These are phyloP conservation scores for Adineta ricciae DNA, from an alignment of 2,888 invertebrate genomes.

Conservation along the genomic window DNA sequence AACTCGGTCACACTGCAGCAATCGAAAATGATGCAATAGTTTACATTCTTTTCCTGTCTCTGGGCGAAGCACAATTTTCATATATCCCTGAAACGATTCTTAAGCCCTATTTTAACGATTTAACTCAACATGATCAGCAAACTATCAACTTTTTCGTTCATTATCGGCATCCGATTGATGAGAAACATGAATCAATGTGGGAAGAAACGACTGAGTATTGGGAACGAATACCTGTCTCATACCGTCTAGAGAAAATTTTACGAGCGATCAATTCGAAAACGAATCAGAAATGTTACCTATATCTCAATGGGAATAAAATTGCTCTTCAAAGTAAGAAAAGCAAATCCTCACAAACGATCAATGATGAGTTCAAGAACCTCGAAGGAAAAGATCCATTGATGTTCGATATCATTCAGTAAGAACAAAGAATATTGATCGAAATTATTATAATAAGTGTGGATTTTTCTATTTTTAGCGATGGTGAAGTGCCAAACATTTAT, in stretches of 20 bases:
- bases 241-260: background rate
- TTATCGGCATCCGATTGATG: background rate
- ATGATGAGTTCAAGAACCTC: background rate
- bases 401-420: background rate
- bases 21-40: background rate
- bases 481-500: background rate
- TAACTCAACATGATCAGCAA: background rate
- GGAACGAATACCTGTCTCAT: background rate
- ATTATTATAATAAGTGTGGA: background rate
- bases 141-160: background rate
- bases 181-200: background rate
- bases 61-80: background rate
- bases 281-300: background rate
- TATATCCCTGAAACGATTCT: background rate
- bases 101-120: background rate
- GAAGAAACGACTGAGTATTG: background rate
- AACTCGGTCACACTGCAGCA: background rate
- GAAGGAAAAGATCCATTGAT: background rate
- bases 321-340: background rate
- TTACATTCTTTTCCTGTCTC: background rate
- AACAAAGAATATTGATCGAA: too few species aligned
- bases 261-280: background rate
- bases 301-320: background rate
- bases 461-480: background rate
- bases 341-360: background rate